Evolutionary conservation across 2,888 invertebrate species (phyloP).

Genomic region (Aphrophora alni): DNA sequence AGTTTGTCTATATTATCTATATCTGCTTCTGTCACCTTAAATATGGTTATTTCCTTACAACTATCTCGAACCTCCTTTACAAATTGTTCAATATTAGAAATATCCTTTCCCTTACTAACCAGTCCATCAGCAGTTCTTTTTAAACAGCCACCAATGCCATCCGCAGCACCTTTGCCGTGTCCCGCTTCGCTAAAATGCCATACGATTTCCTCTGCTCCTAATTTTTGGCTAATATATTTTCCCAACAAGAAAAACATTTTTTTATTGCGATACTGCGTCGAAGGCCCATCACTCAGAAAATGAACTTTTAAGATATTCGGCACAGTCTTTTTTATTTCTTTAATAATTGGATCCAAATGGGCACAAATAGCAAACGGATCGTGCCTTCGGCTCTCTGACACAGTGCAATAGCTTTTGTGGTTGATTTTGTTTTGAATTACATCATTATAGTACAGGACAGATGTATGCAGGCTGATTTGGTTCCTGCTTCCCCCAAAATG

Average conservation of each 20-base stretch:
- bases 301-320: constrained; percentile 27
- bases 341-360: constrained; percentile 30
- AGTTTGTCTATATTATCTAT: not conserved
- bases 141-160: constrained; percentile 14
- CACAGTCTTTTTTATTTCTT: constrained; percentile 9
- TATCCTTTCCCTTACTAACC: not conserved
- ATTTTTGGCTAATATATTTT: not conserved
- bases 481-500: constrained; percentile 26
- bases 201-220: not conserved
- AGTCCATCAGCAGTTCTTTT: constrained; percentile 31
- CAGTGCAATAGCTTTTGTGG: constrained; percentile 16
- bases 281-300: constrained; percentile 34
- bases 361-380: constrained; percentile 31
- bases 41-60: too few relatives aligned
- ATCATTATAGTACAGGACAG: constrained; percentile 22
- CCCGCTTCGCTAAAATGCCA: constrained; percentile 32
- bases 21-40: too few relatives aligned
- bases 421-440: not conserved
- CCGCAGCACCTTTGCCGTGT: constrained; percentile 32
- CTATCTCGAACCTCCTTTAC: not conserved
- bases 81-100: not conserved
- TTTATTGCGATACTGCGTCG: constrained; percentile 34
- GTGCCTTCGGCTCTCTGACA: constrained; percentile 34
- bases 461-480: constrained; percentile 25
- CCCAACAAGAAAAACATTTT: constrained; percentile 16